phyloP scores from a whole-genome alignment of 2,888 invertebrate species.

The Cremastinae sp. region DNA sequence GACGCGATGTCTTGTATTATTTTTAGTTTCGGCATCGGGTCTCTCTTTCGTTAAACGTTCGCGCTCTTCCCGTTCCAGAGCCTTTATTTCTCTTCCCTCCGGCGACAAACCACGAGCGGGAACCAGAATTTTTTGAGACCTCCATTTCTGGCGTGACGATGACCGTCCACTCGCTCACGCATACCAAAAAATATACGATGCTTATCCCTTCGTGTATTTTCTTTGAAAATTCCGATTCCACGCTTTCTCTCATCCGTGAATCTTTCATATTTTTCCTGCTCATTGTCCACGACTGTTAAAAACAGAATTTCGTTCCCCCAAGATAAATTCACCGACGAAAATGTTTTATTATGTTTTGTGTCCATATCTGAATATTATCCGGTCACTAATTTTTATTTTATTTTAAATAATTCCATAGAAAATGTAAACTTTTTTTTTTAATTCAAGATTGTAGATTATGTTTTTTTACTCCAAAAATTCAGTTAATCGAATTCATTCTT shows the following conservation, averaged over 20 bases:
- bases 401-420: no score
- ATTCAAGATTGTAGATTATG: no score
- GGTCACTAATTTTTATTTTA: no score
- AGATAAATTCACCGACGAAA: no score
- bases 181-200: constrained; percentile 67
- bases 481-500: no score
- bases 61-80: constrained; percentile 53
- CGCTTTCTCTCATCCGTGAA: constrained; percentile 7
- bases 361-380: no score
- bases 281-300: no score
- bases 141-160: constrained; percentile 73
- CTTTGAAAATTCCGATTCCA: neutral
- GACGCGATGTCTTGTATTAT: constrained; percentile 71
- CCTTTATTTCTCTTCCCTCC: constrained; percentile 66
- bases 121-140: constrained; percentile 76
- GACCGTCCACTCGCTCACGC: constrained; percentile 75
- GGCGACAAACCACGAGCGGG: constrained; percentile 66
- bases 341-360: no score
- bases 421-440: no score
- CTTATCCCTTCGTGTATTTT: neutral
- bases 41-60: constrained; percentile 59
- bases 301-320: no score
- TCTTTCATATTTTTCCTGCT: neutral
- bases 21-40: constrained; percentile 69
- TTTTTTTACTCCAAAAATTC: no score